phyloP scores from a whole-genome alignment of 2,888 invertebrate species.

The Sphaeridia pumilis region DNA sequence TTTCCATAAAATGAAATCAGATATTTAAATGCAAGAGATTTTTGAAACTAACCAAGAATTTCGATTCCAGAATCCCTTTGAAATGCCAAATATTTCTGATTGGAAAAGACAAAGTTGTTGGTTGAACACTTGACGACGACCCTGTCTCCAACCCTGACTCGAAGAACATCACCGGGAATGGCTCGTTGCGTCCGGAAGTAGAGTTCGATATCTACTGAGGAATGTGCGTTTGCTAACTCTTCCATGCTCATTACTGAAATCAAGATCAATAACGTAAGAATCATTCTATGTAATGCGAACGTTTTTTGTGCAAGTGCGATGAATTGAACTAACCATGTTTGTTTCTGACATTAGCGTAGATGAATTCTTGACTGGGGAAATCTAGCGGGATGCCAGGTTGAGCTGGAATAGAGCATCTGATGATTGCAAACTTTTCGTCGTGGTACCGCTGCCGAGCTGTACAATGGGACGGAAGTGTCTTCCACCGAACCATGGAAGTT shows the following conservation, averaged over 20 bases:
- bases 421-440: neutral
- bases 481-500: neutral
- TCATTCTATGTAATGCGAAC: neutral
- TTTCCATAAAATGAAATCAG: no score
- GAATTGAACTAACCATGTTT: neutral
- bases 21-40: no score
- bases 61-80: neutral
- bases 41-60: neutral
- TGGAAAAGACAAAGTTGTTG: neutral
- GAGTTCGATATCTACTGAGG: neutral
- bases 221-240: neutral
- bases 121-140: neutral
- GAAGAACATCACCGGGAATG: neutral
- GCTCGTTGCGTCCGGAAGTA: neutral
- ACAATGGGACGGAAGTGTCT: neutral
- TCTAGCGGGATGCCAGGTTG: neutral
- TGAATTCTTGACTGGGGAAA: neutral
- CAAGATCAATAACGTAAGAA: neutral
- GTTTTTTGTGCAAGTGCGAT: no score
- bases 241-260: neutral
- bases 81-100: neutral
- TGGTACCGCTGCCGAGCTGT: neutral
- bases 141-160: neutral
- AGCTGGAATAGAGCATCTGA: neutral
- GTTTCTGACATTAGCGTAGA: neutral